A percentile compares a stretch with the other conserved stretches of the same genome.
Evolutionary conservation across 2,797 vertebrate genomes (phyloP).

Genomic region (Hippocampus kuda): DNA sequence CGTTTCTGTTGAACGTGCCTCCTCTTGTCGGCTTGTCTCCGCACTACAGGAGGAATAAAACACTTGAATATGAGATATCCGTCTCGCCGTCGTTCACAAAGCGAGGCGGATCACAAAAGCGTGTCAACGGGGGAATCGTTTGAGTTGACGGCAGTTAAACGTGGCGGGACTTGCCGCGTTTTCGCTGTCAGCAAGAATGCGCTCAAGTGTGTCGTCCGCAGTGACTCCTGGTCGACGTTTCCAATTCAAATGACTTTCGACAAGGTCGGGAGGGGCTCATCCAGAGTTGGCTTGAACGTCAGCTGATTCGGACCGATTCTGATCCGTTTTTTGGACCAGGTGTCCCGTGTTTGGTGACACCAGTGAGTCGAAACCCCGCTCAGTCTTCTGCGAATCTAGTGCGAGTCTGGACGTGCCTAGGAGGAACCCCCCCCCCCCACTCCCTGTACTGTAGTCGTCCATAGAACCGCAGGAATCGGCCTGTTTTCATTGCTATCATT

Average conservation of each 20-base stretch:
- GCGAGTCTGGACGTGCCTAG: slow-evolving; percentile 36
- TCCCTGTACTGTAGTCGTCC: slow-evolving; percentile 14
- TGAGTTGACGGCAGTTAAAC: slow-evolving; percentile 51
- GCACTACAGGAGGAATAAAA: background rate
- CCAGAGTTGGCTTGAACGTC: slow-evolving; percentile 3
- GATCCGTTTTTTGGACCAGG: slow-evolving; percentile 22
- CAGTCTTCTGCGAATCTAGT: slow-evolving; percentile 16
- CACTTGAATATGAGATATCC: background rate
- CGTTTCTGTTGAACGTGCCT: slow-evolving; percentile 8
- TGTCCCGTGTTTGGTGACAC: slow-evolving; percentile 4
- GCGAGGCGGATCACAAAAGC: background rate
- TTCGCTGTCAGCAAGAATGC: slow-evolving; percentile 45
- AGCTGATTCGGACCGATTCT: slow-evolving; percentile 39
- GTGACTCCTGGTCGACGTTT: slow-evolving; percentile 7
- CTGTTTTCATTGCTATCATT: slow-evolving; percentile 2
- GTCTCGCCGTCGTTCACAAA: too few species aligned
- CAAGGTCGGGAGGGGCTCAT: background rate
- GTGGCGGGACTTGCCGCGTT: slow-evolving; percentile 53
- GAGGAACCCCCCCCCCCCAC: slow-evolving; percentile 10
- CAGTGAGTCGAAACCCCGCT: slow-evolving; percentile 3
- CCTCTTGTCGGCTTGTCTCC: background rate
- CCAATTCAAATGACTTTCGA: background rate
- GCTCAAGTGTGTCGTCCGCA: slow-evolving; percentile 12
- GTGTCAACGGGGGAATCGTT: slow-evolving; percentile 44
- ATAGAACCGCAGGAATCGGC: slow-evolving; percentile 7